Evolutionary conservation across 2,888 invertebrate genomes (phyloP), one percentile per base, ranked within the genome.

Genomic region (Standfussiana lucernea): DNA sequence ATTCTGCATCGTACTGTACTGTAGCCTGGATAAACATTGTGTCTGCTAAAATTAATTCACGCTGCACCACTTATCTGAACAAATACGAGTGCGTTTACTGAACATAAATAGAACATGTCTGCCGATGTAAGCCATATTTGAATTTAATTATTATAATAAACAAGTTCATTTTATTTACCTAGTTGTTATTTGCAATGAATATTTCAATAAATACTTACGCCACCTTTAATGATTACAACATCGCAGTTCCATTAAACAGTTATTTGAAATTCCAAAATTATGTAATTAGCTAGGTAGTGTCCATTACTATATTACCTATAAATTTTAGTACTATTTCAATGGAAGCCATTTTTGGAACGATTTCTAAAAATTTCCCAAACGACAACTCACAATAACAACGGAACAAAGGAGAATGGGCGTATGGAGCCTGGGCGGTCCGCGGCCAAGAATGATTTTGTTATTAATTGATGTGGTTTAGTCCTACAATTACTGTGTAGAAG

Each of bases 31-130:
- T 70, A 64, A 78, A 78, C 35, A 59, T 40, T 56, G 24, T 11
- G 42, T 62, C 45, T 47, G 32, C 18, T 28, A 28, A 78, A 65
- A 53, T 67, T 64, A 53, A 79, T 82, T 75, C 61, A 59, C 24
- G n/a, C 50, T 78, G 71, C 42, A 62, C 45, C 69, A 82, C 72
- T 78, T 75, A 75, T 61, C 50, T 75, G 50, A 69, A 67, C 72
- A 82, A 82, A 78, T 75, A 77, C 35, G 15, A 66, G 18, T 56
- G 53, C 32, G 65, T 50, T 59, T 13, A 42, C 68, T 59, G 21
- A 40, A 71, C 15, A 45, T 62, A 67, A n/a, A n/a, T 50, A 69
- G 47, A 40, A 35, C 50, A 37, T 71, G 53, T 74, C 24, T 61
- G n/a, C 13, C 2, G 5, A 62, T 56, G 50, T 47, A 47, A 42